Evolutionary conservation across 2,113 vertebrate genomes (phyloP).

Genomic region (Hydropotes inermis): DNA sequence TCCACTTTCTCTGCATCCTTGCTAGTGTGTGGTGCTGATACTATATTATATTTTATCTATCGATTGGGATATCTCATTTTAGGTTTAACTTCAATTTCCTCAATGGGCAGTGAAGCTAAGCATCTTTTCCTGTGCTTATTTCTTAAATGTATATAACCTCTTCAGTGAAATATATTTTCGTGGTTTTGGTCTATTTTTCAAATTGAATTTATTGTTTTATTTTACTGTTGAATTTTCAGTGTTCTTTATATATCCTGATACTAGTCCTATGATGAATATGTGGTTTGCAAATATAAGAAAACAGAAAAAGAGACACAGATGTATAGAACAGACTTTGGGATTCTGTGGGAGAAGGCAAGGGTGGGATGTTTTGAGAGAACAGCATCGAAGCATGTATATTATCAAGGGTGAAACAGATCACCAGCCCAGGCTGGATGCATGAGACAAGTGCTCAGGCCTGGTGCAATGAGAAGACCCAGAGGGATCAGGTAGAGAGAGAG

Average conservation of each 20-base stretch:
- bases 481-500: too few species aligned
- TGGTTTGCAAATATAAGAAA: neutral
- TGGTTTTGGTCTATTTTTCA: neutral
- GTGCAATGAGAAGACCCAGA: too few species aligned
- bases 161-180: neutral
- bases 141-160: neutral
- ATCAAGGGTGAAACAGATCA: too few species aligned
- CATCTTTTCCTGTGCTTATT: neutral
- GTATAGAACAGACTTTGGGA: too few species aligned
- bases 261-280: neutral
- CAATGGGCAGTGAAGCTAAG: too few species aligned
- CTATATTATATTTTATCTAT: neutral
- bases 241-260: neutral
- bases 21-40: neutral
- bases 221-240: neutral
- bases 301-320: too few species aligned
- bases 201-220: neutral
- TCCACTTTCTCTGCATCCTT: too few species aligned
- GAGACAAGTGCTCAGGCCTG: too few species aligned
- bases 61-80: neutral
- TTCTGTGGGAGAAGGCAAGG: too few species aligned
- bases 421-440: too few species aligned
- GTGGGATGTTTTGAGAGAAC: too few species aligned
- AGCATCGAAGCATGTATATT: too few species aligned
- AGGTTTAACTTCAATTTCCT: neutral